These are phyloP conservation scores for Chelonus insularis DNA, from an alignment of 1,140 invertebrate species.

Conservation along the genomic window DNA sequence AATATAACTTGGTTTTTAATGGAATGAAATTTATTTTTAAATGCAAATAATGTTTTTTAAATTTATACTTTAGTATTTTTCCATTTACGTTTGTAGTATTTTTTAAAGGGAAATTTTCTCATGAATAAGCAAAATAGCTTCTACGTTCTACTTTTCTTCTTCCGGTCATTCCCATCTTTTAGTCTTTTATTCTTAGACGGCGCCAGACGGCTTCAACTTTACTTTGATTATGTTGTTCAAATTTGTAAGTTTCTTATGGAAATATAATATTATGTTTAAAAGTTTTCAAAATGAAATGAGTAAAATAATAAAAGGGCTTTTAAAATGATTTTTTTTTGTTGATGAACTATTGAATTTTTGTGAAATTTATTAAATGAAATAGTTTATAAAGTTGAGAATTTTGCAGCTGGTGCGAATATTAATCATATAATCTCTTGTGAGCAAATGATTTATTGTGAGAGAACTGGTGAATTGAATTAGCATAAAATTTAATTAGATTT, in stretches of 20 bases:
- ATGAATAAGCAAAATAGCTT: constrained; percentile 38
- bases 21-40: not conserved
- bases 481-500: too few relatives aligned
- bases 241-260: constrained; percentile 8
- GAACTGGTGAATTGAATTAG: too few relatives aligned
- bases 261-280: not conserved
- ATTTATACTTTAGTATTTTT: not conserved
- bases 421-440: too few relatives aligned
- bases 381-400: too few relatives aligned
- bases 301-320: too few relatives aligned
- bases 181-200: constrained; percentile 9
- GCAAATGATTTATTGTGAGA: too few relatives aligned
- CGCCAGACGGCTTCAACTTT: constrained; percentile 15
- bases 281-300: not conserved
- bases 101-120: constrained; percentile 39
- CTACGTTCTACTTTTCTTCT: constrained; percentile 26
- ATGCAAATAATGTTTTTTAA: not conserved
- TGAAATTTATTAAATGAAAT: too few relatives aligned
- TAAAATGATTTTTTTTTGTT: too few relatives aligned
- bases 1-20: too few relatives aligned
- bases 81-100: constrained; percentile 25
- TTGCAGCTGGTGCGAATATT: too few relatives aligned
- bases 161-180: not conserved
- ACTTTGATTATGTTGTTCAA: constrained; percentile 17
- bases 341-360: too few relatives aligned